These are phyloP conservation scores for Sarcophaga peregrina DNA, from an alignment of 1,140 invertebrate genomes.

Conservation along the genomic window DNA sequence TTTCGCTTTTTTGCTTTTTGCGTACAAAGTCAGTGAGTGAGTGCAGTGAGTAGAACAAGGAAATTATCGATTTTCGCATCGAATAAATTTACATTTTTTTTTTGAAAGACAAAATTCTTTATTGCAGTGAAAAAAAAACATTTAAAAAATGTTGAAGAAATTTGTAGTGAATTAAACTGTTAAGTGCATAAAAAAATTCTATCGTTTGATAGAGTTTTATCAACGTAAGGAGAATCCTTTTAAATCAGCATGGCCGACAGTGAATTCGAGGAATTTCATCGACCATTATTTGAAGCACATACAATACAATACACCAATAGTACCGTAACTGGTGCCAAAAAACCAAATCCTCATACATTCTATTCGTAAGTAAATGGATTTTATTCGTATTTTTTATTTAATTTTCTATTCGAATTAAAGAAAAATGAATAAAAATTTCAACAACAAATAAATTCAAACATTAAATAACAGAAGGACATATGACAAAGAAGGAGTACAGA, in stretches of 20 bases:
- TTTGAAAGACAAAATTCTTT: no score
- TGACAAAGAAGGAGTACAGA: background rate
- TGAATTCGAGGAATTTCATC: slow-evolving; percentile 91
- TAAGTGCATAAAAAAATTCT: no score
- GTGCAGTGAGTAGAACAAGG: slow-evolving; percentile 49
- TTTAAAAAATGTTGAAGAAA: background rate
- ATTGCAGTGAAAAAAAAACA: no score
- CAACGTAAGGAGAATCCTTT: background rate
- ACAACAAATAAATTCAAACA: slow-evolving; percentile 11
- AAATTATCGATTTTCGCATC: slow-evolving; percentile 64
- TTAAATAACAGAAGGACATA: slow-evolving; percentile 14
- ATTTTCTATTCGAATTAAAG: slow-evolving; percentile 6
- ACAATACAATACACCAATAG: slow-evolving; percentile 79
- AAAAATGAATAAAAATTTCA: background rate
- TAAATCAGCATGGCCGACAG: slow-evolving; percentile 80
- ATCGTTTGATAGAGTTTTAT: background rate
- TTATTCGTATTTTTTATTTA: background rate
- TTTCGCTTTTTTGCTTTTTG: slow-evolving; percentile 49
- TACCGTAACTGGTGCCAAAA: slow-evolving; percentile 59
- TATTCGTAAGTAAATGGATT: slow-evolving; percentile 73
- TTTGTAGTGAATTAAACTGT: background rate
- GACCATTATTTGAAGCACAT: slow-evolving; percentile 79
- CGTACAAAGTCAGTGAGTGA: slow-evolving; percentile 40
- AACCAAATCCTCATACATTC: slow-evolving; percentile 72
- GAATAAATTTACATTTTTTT: background rate